Conservation (phyloP, 1,140 invertebrate genomes). For the Parapsyche elsis region DNA sequence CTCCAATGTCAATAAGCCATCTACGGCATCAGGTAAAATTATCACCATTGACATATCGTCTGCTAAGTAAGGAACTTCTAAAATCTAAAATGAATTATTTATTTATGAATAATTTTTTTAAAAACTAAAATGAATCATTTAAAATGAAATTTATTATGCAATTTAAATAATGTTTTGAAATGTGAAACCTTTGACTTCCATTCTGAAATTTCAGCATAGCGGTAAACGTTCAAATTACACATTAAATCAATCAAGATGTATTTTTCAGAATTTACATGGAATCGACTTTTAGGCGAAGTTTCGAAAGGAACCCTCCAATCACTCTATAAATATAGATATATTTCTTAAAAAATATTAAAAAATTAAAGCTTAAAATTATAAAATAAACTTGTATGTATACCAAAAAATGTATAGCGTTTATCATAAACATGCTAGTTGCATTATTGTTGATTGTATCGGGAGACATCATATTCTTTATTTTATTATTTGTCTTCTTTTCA, state of each 20-base stretch:
- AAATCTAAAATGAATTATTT: constrained; percentile 59
- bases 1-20: constrained; percentile 66
- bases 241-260: constrained; percentile 39
- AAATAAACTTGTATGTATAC: constrained; percentile 55
- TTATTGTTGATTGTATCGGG: constrained; percentile 63
- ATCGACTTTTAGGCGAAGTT: constrained; percentile 25
- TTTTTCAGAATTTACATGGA: constrained; percentile 39
- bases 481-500: constrained; percentile 48
- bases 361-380: too few relatives aligned
- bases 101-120: too few relatives aligned
- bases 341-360: constrained; percentile 52
- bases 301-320: constrained; percentile 44
- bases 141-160: too few relatives aligned
- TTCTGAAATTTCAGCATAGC: constrained; percentile 43
- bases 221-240: constrained; percentile 34
- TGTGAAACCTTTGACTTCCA: constrained; percentile 49
- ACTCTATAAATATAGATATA: constrained; percentile 55
- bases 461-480: constrained; percentile 63
- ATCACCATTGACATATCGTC: constrained; percentile 71
- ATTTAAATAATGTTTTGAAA: not conserved
- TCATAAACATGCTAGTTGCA: constrained; percentile 71
- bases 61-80: constrained; percentile 71
- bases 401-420: constrained; percentile 87
- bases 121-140: constrained; percentile 59
- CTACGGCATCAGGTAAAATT: constrained; percentile 71